These are phyloP conservation scores for Noctua janthe DNA, from an alignment of 2,888 invertebrate species.

Conservation along the genomic window DNA sequence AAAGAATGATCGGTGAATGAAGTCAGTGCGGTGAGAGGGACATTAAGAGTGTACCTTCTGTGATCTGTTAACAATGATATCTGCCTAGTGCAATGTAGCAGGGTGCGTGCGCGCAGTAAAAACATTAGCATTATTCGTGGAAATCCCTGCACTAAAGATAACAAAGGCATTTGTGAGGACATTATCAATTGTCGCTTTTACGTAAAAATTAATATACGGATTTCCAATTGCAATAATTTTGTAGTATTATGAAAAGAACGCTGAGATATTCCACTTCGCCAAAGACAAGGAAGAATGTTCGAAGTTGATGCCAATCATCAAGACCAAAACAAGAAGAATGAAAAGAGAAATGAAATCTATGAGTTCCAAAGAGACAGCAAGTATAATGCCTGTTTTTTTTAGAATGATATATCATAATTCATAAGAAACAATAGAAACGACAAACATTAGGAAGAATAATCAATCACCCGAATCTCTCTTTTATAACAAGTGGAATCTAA, in stretches of 20 bases:
- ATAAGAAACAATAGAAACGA: neutral
- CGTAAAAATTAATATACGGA: neutral
- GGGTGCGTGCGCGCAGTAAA: slow-evolving; percentile 64
- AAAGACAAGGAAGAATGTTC: neutral
- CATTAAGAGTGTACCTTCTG: slow-evolving; percentile 19
- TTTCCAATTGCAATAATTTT: neutral
- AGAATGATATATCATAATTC: neutral
- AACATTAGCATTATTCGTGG: slow-evolving; percentile 61
- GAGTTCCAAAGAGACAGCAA: neutral
- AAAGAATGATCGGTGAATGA: too few relatives aligned
- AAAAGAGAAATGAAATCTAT: neutral
- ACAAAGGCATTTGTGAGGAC: slow-evolving; percentile 32
- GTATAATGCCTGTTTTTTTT: neutral
- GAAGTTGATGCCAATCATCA: neutral
- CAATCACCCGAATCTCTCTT: neutral
- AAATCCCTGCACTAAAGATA: slow-evolving; percentile 62
- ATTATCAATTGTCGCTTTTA: slow-evolving; percentile 24
- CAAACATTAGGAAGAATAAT: slow-evolving; percentile 12
- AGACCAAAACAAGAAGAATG: neutral
- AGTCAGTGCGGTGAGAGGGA: too few relatives aligned
- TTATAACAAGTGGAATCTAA: neutral
- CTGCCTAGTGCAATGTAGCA: neutral
- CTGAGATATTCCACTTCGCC: neutral
- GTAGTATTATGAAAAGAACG: neutral
- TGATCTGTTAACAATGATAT: neutral